Conservation (phyloP, 2,113 vertebrate species). For the Castor canadensis region DNA sequence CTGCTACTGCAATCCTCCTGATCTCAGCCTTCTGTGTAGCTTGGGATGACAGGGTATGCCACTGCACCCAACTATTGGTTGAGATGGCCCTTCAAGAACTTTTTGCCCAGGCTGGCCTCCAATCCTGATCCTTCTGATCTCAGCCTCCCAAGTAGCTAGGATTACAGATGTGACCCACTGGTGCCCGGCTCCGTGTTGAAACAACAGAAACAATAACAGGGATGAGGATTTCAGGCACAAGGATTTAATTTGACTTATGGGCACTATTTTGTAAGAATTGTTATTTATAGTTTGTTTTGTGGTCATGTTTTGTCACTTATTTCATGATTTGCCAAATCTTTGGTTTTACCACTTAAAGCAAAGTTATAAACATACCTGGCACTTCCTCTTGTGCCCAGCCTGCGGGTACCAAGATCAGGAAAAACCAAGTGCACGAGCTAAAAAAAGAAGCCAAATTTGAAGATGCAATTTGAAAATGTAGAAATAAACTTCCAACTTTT, state of each 20-base stretch:
- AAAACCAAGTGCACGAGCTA: constrained; percentile 82
- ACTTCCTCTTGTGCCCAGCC: constrained; percentile 78
- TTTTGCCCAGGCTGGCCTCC: too few relatives aligned
- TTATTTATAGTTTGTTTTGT: not conserved
- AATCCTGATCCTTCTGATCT: too few relatives aligned
- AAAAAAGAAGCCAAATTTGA: constrained; percentile 24
- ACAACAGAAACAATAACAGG: too few relatives aligned
- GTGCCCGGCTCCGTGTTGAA: too few relatives aligned
- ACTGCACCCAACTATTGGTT: too few relatives aligned
- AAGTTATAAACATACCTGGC: constrained; percentile 76
- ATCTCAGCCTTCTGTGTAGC: too few relatives aligned
- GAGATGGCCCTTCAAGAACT: too few relatives aligned
- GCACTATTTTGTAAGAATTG: not conserved
- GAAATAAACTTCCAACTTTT: not conserved
- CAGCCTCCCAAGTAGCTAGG: too few relatives aligned
- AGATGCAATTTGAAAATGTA: not conserved
- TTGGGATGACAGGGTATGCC: too few relatives aligned
- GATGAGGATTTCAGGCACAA: not conserved
- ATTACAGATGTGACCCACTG: too few relatives aligned
- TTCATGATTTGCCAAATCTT: not conserved
- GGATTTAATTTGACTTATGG: not conserved
- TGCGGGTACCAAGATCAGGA: constrained; percentile 77
- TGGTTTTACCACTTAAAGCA: constrained; percentile 9
- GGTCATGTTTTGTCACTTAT: not conserved
- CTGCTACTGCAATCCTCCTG: too few relatives aligned